phyloP scores from a whole-genome alignment of 2,797 vertebrate genomes.

The Sebastolobus altivelis region DNA sequence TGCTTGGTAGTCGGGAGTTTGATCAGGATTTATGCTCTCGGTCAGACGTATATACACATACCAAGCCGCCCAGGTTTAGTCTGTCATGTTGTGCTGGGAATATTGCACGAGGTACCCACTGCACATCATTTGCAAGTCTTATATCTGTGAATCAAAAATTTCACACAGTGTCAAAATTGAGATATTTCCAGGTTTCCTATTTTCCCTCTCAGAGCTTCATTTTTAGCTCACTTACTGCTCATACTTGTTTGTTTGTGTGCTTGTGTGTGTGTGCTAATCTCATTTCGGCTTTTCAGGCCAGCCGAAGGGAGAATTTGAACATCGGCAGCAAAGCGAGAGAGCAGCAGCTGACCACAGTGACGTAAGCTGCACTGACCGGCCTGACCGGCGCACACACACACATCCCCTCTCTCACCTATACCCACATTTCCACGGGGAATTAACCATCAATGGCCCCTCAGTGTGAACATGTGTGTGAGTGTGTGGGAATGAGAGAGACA shows the following conservation, averaged over 20 bases:
- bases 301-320: conserved; percentile 65
- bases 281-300: conserved; percentile 61
- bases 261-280: conserved; percentile 57
- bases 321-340: conserved; percentile 57
- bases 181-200: conserved; percentile 33
- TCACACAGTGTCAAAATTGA: conserved; percentile 32
- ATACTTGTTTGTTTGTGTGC: conserved; percentile 58
- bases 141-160: conserved; percentile 20
- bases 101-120: conserved; percentile 8
- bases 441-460: conserved; percentile 74
- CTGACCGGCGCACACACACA: conserved; percentile 20
- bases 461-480: conserved; percentile 49
- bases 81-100: conserved; percentile 12
- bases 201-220: conserved; percentile 49
- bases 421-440: conserved; percentile 58
- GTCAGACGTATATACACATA: conserved; percentile 6
- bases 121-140: conserved; percentile 21
- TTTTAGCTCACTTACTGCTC: conserved; percentile 65
- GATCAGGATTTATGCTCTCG: conserved; percentile 50
- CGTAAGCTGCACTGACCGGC: conserved; percentile 54
- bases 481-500: conserved; percentile 15
- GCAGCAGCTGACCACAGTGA: conserved; percentile 79
- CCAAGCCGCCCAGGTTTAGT: not conserved
- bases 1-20: conserved; percentile 32
- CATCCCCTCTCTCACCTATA: conserved; percentile 55